Percentiles rank a stretch among this genome's conserved stretches.
phyloP scores from a whole-genome alignment of 2,797 vertebrate species.

The Scyliorhinus canicula region DNA sequence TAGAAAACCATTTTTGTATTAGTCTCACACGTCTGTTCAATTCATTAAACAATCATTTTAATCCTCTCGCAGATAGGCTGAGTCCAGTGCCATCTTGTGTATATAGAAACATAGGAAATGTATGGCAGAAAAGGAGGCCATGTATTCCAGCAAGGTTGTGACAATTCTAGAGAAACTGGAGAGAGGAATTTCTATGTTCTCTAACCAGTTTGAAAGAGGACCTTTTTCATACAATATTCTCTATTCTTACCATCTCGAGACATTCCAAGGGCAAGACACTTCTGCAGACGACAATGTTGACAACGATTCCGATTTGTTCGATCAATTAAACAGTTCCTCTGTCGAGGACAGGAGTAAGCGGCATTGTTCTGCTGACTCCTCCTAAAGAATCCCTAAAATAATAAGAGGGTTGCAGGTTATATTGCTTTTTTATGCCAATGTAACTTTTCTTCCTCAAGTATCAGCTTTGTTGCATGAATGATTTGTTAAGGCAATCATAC shows the following conservation, averaged over 20 bases:
- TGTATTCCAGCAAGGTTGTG: not conserved
- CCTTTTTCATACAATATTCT: constrained; percentile 28
- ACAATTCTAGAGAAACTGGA: not conserved
- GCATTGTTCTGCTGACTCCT: constrained; percentile 99
- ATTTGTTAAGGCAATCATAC: not conserved
- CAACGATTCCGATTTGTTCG: constrained; percentile 98
- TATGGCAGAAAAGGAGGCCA: too few species aligned
- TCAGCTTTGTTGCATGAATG: not conserved
- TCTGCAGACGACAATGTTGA: constrained; percentile 98
- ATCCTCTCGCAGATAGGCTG: not conserved
- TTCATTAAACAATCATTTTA: not conserved
- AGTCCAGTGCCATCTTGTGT: not conserved
- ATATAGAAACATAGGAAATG: too few species aligned
- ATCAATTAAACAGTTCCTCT: constrained; percentile 99
- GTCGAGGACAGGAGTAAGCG: constrained; percentile 93
- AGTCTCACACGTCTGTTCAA: not conserved
- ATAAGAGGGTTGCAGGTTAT: constrained; percentile 24
- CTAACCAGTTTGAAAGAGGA: constrained; percentile 45
- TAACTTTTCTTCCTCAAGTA: too few species aligned
- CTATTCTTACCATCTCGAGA: constrained; percentile 89
- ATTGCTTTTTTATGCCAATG: not conserved
- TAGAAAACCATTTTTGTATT: not conserved
- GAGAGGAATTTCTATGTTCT: constrained; percentile 46
- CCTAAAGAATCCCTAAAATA: constrained; percentile 88
- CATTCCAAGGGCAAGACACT: constrained; percentile 99